Evolutionary conservation across 1,140 invertebrate genomes (phyloP).

Genomic region (Drosophila nasuta): DNA sequence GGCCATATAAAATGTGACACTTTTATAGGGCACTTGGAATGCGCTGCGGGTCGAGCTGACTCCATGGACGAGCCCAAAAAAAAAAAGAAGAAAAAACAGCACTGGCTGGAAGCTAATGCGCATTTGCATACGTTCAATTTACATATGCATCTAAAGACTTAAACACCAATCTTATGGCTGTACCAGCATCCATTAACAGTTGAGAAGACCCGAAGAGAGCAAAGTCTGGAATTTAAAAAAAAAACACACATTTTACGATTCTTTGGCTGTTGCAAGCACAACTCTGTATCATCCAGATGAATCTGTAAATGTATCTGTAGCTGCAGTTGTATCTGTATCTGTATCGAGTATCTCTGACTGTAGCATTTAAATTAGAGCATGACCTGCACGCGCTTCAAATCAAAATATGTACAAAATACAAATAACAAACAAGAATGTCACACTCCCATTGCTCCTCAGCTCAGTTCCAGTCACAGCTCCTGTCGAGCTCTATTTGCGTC

Average conservation of each 20-base stretch:
- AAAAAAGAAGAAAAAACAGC: no score
- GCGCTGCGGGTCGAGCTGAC: slow-evolving; percentile 51
- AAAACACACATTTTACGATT: slow-evolving; percentile 54
- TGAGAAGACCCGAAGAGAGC: background rate
- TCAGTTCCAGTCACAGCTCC: slow-evolving; percentile 30
- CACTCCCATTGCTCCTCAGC: background rate
- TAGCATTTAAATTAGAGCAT: slow-evolving; percentile 58
- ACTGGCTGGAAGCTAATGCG: slow-evolving; percentile 14
- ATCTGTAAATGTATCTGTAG: slow-evolving; percentile 12
- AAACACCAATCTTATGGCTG: background rate
- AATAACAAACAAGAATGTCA: slow-evolving; percentile 67
- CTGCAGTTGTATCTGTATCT: slow-evolving; percentile 2
- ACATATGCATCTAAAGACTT: slow-evolving; percentile 56
- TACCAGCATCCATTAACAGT: slow-evolving; percentile 44
- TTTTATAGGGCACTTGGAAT: slow-evolving; percentile 79
- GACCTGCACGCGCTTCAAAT: slow-evolving; percentile 75
- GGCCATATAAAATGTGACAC: slow-evolving; percentile 75
- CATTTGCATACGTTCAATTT: slow-evolving; percentile 61
- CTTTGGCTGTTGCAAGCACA: slow-evolving; percentile 17
- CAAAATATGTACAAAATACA: slow-evolving; percentile 69
- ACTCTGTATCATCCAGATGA: slow-evolving; percentile 23
- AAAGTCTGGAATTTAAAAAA: slow-evolving; percentile 51
- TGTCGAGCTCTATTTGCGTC: slow-evolving; percentile 76
- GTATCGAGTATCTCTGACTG: slow-evolving; percentile 13
- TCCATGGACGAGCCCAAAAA: slow-evolving; percentile 56